Evolutionary conservation across 2,888 invertebrate genomes (phyloP), one percentile per base, ranked within the genome.

Genomic region (Linhomoeus sp.): DNA sequence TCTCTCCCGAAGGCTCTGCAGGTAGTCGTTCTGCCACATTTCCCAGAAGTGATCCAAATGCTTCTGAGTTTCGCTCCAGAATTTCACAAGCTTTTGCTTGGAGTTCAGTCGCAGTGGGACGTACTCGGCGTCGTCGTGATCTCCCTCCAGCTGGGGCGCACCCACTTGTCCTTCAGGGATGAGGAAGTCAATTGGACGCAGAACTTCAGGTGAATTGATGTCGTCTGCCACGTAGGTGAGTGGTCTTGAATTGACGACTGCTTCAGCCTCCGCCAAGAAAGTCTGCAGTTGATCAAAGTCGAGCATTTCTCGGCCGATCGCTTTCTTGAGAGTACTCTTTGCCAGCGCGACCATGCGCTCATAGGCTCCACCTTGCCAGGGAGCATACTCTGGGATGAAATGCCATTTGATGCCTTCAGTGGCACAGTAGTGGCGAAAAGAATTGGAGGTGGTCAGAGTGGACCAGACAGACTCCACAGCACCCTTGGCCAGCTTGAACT

Each of bases 291-390:
- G 9, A 9, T 14, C 24, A 15, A 19, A 17, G 3, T 33, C 38
- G 17, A 38, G 36, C 15, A 38, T 37, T n/a, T 23, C n/a, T 14
- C 36, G 37, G 5, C 45, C 38, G n/a, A 45, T 36, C 7, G 45
- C 45, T 15, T n/a, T 24, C 7, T n/a, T 45, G 23, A 38, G n/a
- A 15, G 26, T 17, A 15, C 23, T n/a, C 25, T 69, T 68, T 3
- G 66, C 23, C n/a, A 62, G 45, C 2, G 62, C 55, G 15, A 66
- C 56, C 7, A 67, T 48, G n/a, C 64, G 53, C 50, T 67, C 65
- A 58, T 62, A 68, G 54, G 58, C 66, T 36, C 67, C 65, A 44
- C 66, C 65, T 67, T 64, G 65, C 67, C 67, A 68, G 2, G 66
- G 50, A 15, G 65, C 62, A 0, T 56, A 52, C 9, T 64, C 65